A percentile compares a stretch with the other conserved stretches of the same genome.
Conservation (phyloP, 1,140 invertebrate species). For the Pseudachorutes palmiensis region DNA sequence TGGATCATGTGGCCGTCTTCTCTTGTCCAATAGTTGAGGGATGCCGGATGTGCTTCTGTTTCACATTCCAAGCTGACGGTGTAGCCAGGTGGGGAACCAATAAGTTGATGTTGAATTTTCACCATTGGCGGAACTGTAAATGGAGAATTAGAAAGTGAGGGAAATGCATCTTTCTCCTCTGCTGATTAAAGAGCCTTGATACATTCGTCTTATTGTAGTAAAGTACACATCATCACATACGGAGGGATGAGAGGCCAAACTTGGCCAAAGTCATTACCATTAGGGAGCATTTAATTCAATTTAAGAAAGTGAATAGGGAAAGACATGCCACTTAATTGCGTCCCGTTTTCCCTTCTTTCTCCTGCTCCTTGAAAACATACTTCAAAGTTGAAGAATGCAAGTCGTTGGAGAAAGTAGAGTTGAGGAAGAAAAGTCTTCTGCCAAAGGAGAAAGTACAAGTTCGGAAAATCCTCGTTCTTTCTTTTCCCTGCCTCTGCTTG, state of each 20-base stretch:
- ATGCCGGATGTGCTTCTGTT: constrained; percentile 81
- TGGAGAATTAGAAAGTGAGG: constrained; percentile 22
- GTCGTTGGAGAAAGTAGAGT: background rate
- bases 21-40: constrained; percentile 80
- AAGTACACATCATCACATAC: background rate
- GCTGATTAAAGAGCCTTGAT: too few species aligned
- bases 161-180: background rate
- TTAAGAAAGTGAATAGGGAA: constrained; percentile 9
- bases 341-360: background rate
- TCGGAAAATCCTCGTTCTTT: background rate
- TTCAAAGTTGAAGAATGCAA: constrained; percentile 6
- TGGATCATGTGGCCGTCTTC: constrained; percentile 82
- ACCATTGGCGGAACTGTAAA: constrained; percentile 76
- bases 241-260: constrained; percentile 17
- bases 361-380: background rate
- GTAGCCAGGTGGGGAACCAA: constrained; percentile 68
- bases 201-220: too few species aligned
- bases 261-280: constrained; percentile 9
- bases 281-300: constrained; percentile 11
- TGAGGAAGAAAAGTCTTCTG: background rate
- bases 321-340: constrained; percentile 13
- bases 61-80: constrained; percentile 78
- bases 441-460: background rate
- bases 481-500: background rate
- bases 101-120: constrained; percentile 80